Conservation (phyloP, 2,797 vertebrate species). For the Neosalanx taihuensis region DNA sequence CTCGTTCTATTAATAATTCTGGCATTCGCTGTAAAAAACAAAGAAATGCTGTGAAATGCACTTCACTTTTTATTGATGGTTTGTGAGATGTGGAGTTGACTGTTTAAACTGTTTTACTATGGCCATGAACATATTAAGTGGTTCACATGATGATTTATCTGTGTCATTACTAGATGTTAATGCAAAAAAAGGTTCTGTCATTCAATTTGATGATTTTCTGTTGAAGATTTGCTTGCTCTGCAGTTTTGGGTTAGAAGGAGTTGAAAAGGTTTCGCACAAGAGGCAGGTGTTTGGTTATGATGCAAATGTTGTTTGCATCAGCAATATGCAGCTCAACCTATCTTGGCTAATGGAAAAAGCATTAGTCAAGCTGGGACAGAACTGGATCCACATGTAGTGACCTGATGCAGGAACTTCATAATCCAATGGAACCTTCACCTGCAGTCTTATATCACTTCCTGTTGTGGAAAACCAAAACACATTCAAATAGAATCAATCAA, state of each 20-base stretch:
- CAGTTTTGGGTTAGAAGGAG: not conserved
- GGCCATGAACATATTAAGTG: not conserved
- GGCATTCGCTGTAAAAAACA: not conserved
- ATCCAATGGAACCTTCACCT: not conserved
- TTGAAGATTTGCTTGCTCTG: not conserved
- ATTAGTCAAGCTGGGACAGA: conserved; percentile 59
- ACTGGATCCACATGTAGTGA: conserved; percentile 36
- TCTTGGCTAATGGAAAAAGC: conserved; percentile 32
- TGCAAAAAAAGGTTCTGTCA: not conserved
- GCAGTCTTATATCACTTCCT: too few species aligned
- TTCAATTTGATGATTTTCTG: not conserved
- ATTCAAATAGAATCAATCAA: too few species aligned
- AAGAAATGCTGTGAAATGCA: not conserved
- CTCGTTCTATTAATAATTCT: not conserved
- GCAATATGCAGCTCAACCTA: conserved; percentile 35
- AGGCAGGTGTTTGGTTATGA: conserved; percentile 10
- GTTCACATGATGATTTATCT: not conserved
- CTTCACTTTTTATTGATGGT: not conserved
- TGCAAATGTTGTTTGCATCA: conserved; percentile 9
- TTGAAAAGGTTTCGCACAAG: conserved; percentile 34
- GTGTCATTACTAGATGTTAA: not conserved
- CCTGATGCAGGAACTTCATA: conserved; percentile 17
- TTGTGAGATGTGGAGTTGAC: not conserved
- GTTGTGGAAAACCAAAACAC: too few species aligned
- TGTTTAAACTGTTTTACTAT: not conserved